Evolutionary conservation across 2,888 invertebrate species (phyloP).

Genomic region (Cheilosia vernalis): DNA sequence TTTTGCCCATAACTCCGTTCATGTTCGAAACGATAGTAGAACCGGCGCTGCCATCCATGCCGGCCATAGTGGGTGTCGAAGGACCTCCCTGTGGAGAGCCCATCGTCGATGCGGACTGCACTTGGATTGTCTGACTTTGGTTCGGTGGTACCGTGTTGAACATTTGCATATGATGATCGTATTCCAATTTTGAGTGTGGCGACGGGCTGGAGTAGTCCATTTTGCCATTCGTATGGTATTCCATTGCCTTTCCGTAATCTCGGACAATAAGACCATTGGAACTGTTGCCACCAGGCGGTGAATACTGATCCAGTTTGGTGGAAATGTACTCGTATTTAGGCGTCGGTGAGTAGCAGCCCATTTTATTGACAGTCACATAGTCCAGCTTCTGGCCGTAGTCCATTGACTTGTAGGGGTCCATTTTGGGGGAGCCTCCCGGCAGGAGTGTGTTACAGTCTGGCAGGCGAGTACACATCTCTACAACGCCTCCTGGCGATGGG

Average conservation of each 20-base stretch:
- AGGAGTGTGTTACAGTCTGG: slow-evolving; percentile 83
- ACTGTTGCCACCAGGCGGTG: slow-evolving; percentile 77
- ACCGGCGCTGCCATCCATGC: slow-evolving; percentile 64
- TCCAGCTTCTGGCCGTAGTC: slow-evolving; percentile 82
- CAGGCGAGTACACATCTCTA: slow-evolving; percentile 80
- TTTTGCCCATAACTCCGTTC: slow-evolving; percentile 71
- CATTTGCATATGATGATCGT: slow-evolving; percentile 81
- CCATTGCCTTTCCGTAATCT: slow-evolving; percentile 66
- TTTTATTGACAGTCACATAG: slow-evolving; percentile 80
- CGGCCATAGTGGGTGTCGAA: slow-evolving; percentile 74
- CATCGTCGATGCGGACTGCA: slow-evolving; percentile 66
- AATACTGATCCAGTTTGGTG: slow-evolving; percentile 80
- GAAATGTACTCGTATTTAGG: slow-evolving; percentile 83
- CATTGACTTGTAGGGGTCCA: slow-evolving; percentile 80
- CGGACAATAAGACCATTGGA: slow-evolving; percentile 72
- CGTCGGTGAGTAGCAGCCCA: slow-evolving; percentile 83
- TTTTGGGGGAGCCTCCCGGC: slow-evolving; percentile 81
- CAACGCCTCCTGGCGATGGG: slow-evolving; percentile 69
- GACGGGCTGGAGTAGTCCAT: slow-evolving; percentile 79
- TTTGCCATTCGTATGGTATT: slow-evolving; percentile 79
- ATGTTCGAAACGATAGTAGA: slow-evolving; percentile 71
- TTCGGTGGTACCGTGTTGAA: slow-evolving; percentile 79
- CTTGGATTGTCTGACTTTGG: slow-evolving; percentile 73
- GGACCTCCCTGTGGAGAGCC: slow-evolving; percentile 57
- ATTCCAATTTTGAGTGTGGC: slow-evolving; percentile 79